Base-by-base conservation (phyloP, 1,140 invertebrate species). In the Drosophila chauvacae region DNA sequence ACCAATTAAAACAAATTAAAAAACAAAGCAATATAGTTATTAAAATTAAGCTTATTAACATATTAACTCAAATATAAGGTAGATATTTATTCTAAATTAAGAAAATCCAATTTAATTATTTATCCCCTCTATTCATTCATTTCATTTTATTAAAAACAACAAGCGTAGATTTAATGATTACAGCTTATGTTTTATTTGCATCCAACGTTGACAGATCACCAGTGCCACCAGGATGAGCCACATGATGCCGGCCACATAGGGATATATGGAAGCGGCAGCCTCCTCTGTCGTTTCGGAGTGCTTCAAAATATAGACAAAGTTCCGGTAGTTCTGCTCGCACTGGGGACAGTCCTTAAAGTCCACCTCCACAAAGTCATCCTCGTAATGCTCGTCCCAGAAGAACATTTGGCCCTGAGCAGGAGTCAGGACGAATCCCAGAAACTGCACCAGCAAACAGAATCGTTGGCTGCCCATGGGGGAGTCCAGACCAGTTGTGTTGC, bases 361-460 rank as follows among this genome's bases (percentile, higher is more conserved):
- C 61, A 84, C 51, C 39, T 64, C 47, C 7, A 88, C 84, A 61
- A 74, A 75, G 53, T 87, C 85, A 51, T 87, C 72, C 28, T 80
- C 68, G 33, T 87, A 81, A 39, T 84, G 62, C 35, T 80, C 68
- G 20, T 42, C 42, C 16, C 74, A 61, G 5, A 45, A 10, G 7
- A 37, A 50, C 5, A 78, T 48, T 18, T 74, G 62, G 18, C 44
- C 72, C 7, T 16, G 30, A 20, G 30, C 64, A 26, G 41, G 11
- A 6, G 20, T 2, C 5, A 73, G 14, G 7, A 47, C 20, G 28
- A 63, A 14, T 11, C 72, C 56, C 7, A 84, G 42, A 37, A 81
- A 14, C 10, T 59, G 35, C n/a, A 80, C 42, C 30, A 65, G 50
- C 35, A 59, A 20, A 23, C 20, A 72, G 14, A 59, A 11, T 16